These are phyloP conservation scores for Elymnias hypermnestra DNA, from an alignment of 1,140 invertebrate genomes.

Conservation along the genomic window DNA sequence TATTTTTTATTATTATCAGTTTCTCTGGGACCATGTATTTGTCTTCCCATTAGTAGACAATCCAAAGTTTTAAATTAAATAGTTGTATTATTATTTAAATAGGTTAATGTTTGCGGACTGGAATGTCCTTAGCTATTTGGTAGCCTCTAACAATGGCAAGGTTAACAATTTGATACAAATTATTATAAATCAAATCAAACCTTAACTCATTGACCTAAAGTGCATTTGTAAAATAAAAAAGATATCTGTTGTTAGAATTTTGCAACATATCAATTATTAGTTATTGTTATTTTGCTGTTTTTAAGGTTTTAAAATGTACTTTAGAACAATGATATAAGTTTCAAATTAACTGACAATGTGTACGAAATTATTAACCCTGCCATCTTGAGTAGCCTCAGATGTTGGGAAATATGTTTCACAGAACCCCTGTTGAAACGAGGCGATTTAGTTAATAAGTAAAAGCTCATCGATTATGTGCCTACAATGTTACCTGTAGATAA, in stretches of 20 bases:
- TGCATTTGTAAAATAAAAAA: no score
- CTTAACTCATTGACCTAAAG: no score
- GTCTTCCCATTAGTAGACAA: slow-evolving; percentile 64
- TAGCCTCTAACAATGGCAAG: no score
- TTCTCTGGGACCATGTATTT: slow-evolving; percentile 49
- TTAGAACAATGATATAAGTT: no score
- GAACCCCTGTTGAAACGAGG: slow-evolving; percentile 17
- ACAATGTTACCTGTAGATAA: slow-evolving; percentile 74
- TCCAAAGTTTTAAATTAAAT: slow-evolving; percentile 66
- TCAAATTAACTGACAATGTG: no score
- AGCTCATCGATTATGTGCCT: slow-evolving; percentile 72
- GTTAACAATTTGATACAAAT: no score
- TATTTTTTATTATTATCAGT: slow-evolving; percentile 22
- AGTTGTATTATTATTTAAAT: slow-evolving; percentile 53
- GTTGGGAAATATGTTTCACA: not conserved
- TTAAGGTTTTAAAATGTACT: no score
- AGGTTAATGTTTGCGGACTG: slow-evolving; percentile 33
- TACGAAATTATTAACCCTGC: no score
- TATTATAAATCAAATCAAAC: no score
- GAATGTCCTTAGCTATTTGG: slow-evolving; percentile 17
- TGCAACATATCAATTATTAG: no score
- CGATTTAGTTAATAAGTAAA: slow-evolving; percentile 30
- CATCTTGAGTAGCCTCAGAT: slow-evolving; percentile 9
- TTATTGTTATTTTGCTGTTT: no score
- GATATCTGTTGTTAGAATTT: no score